phyloP scores from a whole-genome alignment of 2,797 vertebrate species.

The Spea hammondii region DNA sequence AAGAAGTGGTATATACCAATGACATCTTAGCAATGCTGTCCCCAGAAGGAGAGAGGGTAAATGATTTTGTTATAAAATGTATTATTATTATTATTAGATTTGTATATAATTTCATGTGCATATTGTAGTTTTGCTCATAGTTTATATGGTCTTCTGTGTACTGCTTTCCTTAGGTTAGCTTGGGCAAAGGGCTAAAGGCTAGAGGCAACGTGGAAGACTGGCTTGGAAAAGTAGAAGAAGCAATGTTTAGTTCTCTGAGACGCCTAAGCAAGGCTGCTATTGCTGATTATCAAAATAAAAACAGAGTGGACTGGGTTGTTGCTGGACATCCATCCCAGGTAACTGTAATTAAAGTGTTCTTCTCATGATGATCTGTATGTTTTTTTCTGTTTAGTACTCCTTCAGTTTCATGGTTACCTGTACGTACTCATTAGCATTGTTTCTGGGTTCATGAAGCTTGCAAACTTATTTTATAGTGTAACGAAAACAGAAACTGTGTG shows the following conservation, averaged over 20 bases:
- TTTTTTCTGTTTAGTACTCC: no score
- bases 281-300: constrained; percentile 73
- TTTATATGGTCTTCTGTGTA: neutral
- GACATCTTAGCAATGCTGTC: constrained; percentile 83
- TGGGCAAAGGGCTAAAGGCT: constrained; percentile 82
- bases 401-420: no score
- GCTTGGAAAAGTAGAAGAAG: constrained; percentile 83
- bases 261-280: constrained; percentile 79
- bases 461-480: no score
- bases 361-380: no score
- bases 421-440: no score
- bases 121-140: neutral
- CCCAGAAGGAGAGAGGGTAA: constrained; percentile 81
- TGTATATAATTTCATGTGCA: neutral
- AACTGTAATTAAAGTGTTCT: constrained; percentile 19
- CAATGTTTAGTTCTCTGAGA: constrained; percentile 79
- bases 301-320: constrained; percentile 74
- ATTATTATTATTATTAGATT: neutral
- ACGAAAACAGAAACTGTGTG: no score
- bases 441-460: no score
- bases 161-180: constrained; percentile 66
- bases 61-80: neutral
- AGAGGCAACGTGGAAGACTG: constrained; percentile 86
- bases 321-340: constrained; percentile 83
- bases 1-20: constrained; percentile 72